Evolutionary conservation across 2,113 vertebrate species (phyloP).

Genomic region (Pluvianellus socialis): DNA sequence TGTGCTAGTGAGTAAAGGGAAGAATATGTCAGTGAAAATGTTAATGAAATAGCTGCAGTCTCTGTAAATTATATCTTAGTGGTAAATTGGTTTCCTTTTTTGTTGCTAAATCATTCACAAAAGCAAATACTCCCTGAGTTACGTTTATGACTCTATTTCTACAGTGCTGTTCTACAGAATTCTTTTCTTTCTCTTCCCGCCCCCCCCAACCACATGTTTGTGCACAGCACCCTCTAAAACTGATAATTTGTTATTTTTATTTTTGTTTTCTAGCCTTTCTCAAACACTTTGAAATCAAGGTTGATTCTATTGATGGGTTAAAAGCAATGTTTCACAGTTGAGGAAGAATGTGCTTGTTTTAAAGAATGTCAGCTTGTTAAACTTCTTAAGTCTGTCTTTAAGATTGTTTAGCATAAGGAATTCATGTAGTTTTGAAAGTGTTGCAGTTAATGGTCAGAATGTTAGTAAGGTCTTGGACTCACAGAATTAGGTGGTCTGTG

Average conservation of each 20-base stretch:
- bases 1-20: background rate
- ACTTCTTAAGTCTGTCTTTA: background rate
- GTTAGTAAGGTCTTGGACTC: background rate
- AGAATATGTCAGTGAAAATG: background rate
- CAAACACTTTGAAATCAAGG: background rate
- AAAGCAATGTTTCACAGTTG: background rate
- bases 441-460: background rate
- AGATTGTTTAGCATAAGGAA: background rate
- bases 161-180: background rate
- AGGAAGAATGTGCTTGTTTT: background rate
- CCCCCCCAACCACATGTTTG: background rate
- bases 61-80: background rate
- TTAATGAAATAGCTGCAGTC: background rate
- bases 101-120: background rate
- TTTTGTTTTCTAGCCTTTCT: background rate
- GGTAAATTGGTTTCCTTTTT: background rate
- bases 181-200: background rate
- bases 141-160: background rate
- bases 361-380: background rate
- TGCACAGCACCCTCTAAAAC: background rate
- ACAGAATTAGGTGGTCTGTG: constrained; percentile 17
- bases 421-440: background rate
- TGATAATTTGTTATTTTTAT: background rate
- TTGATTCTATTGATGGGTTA: background rate
- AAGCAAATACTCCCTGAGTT: background rate